phyloP scores from a whole-genome alignment of 1,140 invertebrate species.

The Hypsibius dujardini region DNA sequence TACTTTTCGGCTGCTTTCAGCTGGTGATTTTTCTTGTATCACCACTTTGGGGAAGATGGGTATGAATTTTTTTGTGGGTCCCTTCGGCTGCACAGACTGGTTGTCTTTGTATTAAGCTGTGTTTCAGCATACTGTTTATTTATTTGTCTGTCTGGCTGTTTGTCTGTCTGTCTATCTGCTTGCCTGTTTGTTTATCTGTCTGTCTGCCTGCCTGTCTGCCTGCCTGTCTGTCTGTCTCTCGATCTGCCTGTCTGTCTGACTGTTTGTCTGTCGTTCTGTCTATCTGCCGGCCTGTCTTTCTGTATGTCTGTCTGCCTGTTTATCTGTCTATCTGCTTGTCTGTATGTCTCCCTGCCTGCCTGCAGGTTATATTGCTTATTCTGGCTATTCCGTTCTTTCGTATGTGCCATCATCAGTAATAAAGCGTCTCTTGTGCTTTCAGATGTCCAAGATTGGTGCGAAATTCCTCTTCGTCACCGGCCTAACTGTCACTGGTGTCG shows the following conservation, averaged over 20 bases:
- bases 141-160: too few relatives aligned
- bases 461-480: slow-evolving; percentile 68
- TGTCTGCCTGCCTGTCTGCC: too few relatives aligned
- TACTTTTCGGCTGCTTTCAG: slow-evolving; percentile 81
- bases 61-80: slow-evolving; percentile 13
- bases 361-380: too few relatives aligned
- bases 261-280: neutral
- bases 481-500: slow-evolving; percentile 58
- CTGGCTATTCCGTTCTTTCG: too few relatives aligned
- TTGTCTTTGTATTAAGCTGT: slow-evolving; percentile 52
- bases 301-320: slow-evolving; percentile 11
- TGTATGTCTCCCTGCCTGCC: slow-evolving; percentile 19
- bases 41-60: slow-evolving; percentile 10
- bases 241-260: neutral
- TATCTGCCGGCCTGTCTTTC: slow-evolving; percentile 17
- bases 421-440: slow-evolving; percentile 18
- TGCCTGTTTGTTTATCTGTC: too few relatives aligned
- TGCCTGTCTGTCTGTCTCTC: too few relatives aligned
- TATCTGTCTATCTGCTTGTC: neutral
- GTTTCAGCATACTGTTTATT: slow-evolving; percentile 17
- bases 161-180: slow-evolving; percentile 16
- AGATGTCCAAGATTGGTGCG: slow-evolving; percentile 60
- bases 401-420: too few relatives aligned
- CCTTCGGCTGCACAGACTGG: neutral
- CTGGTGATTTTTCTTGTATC: slow-evolving; percentile 59